Percentiles rank a stretch among this genome's conserved stretches.
These are phyloP conservation scores for Hemaris fuciformis DNA, from an alignment of 2,888 invertebrate genomes.

Conservation along the genomic window DNA sequence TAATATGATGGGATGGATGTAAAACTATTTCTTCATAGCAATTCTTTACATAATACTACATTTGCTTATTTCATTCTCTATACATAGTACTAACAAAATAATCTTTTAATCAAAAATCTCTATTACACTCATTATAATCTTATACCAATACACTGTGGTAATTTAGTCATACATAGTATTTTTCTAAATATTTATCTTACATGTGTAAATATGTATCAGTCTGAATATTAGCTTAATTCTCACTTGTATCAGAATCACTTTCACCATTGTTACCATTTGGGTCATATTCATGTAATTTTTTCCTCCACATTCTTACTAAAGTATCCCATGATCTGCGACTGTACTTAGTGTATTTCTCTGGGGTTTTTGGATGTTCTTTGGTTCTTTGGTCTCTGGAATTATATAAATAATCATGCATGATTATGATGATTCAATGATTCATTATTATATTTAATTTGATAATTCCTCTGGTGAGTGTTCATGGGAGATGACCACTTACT, in stretches of 20 bases:
- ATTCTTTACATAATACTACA: background rate
- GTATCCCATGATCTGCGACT: slow-evolving; percentile 97
- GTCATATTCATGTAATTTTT: slow-evolving; percentile 91
- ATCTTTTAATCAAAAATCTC: no score
- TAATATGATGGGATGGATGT: background rate
- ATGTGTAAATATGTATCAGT: no score
- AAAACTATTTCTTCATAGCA: background rate
- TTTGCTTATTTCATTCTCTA: no score
- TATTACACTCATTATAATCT: no score
- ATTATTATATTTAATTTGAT: no score
- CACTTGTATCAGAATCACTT: slow-evolving; percentile 24
- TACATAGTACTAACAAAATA: no score
- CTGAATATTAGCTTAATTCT: background rate
- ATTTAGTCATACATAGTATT: background rate
- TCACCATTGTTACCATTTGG: slow-evolving; percentile 43
- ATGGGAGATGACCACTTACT: no score
- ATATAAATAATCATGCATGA: no score
- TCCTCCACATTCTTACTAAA: slow-evolving; percentile 92
- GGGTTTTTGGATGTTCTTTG: slow-evolving; percentile 92
- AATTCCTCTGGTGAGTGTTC: no score
- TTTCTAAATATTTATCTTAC: no score
- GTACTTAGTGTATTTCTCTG: slow-evolving; percentile 92
- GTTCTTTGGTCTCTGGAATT: slow-evolving; percentile 82
- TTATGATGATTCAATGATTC: no score
- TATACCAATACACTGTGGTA: background rate